A percentile compares a stretch with the other conserved stretches of the same genome.
Conservation (phyloP, 2,797 vertebrate genomes). For the Trichosurus vulpecula region DNA sequence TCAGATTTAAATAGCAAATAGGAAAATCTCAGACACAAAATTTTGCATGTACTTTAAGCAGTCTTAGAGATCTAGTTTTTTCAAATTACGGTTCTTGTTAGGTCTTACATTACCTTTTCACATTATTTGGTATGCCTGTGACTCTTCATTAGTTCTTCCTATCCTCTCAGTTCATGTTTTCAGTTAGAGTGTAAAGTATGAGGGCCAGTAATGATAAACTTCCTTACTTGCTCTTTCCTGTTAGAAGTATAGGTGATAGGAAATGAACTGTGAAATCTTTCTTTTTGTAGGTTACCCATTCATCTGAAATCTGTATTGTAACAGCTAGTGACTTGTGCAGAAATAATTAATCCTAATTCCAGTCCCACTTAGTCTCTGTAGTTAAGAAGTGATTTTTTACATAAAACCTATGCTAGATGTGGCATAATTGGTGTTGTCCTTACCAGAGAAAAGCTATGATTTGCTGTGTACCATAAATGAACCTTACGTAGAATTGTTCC, state of each 20-base stretch:
- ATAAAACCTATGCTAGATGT: not conserved
- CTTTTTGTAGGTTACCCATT: not conserved
- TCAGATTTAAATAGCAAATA: not conserved
- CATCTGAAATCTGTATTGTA: not conserved
- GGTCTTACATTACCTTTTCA: slow-evolving; percentile 48
- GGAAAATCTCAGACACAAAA: not conserved
- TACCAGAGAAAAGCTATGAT: not conserved
- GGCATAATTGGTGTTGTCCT: not conserved
- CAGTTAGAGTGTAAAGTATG: slow-evolving; percentile 43
- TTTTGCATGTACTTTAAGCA: not conserved
- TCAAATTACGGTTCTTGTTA: not conserved
- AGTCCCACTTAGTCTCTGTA: not conserved
- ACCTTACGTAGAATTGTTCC: not conserved
- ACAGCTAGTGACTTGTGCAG: not conserved
- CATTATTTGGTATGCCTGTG: slow-evolving; percentile 50
- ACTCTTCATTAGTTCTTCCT: slow-evolving; percentile 55
- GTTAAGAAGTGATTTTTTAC: slow-evolving; percentile 1
- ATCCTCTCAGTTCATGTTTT: slow-evolving; percentile 51
- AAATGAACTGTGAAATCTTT: not conserved
- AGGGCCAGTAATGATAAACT: slow-evolving; percentile 17
- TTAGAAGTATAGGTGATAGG: not conserved
- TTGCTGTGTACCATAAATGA: not conserved
- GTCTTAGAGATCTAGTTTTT: not conserved
- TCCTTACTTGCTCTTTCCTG: not conserved
- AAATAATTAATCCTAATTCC: slow-evolving; percentile 22